These are phyloP conservation scores for Byasa hedistus DNA, from an alignment of 2,888 invertebrate species.

Conservation along the genomic window DNA sequence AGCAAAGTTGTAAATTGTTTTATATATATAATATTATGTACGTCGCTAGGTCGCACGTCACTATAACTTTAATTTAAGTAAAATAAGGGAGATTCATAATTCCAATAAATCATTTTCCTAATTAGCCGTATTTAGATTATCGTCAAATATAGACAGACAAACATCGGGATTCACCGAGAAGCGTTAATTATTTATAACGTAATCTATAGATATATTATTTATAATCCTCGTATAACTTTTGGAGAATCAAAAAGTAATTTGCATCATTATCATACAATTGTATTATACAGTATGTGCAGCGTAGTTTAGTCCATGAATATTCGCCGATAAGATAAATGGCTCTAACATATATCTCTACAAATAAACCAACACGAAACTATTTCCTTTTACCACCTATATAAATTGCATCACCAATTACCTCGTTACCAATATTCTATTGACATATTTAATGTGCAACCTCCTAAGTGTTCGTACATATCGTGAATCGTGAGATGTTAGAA, in stretches of 20 bases:
- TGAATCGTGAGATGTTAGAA: conserved; percentile 16
- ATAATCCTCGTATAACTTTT: neutral
- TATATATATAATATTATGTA: neutral
- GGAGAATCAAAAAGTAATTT: too few relatives aligned
- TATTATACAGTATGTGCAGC: neutral
- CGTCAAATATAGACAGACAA: neutral
- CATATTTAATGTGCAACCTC: conserved; percentile 19
- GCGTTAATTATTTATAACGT: too few relatives aligned
- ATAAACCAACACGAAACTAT: neutral
- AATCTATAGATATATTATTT: too few relatives aligned
- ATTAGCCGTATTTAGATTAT: neutral
- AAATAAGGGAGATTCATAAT: conserved; percentile 9
- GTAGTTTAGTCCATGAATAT: neutral
- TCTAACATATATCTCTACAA: conserved; percentile 5
- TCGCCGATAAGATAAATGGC: conserved; percentile 7
- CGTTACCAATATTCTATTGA: conserved; percentile 13
- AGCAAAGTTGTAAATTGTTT: too few relatives aligned
- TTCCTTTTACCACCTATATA: conserved; percentile 13
- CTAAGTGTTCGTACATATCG: conserved; percentile 10
- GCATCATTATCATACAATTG: neutral
- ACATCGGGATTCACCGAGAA: neutral
- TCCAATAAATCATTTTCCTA: conserved; percentile 11
- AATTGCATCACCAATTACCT: conserved; percentile 16
- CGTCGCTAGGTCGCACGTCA: conserved; percentile 26
- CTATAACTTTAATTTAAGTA: conserved; percentile 12